Conservation (phyloP, 2,113 vertebrate species). For the Lepus europaeus region DNA sequence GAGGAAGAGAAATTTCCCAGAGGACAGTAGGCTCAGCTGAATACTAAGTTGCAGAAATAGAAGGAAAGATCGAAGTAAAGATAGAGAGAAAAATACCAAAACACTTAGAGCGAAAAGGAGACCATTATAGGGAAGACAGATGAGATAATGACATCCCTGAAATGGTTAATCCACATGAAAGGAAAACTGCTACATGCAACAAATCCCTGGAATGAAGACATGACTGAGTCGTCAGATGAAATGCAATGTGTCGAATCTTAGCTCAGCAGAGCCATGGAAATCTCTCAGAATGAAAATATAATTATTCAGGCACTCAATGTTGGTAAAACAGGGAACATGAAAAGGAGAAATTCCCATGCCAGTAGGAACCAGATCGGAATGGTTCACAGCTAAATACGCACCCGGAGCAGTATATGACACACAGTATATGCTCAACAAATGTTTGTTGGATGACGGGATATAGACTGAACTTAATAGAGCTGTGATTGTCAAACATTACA, state of each 20-base stretch:
- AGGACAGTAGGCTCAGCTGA: neutral
- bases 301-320: neutral
- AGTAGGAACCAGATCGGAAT: neutral
- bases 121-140: neutral
- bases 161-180: neutral
- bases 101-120: neutral
- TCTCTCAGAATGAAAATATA: neutral
- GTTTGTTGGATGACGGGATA: too few relatives aligned
- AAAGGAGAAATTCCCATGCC: neutral
- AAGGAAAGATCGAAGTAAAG: neutral
- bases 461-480: neutral
- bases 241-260: neutral
- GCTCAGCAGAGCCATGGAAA: neutral
- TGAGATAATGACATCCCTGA: neutral
- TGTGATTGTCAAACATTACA: neutral
- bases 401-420: neutral
- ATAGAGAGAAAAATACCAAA: neutral
- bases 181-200: neutral
- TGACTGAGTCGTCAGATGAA: neutral
- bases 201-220: neutral
- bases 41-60: neutral
- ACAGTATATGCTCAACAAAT: neutral
- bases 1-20: neutral
- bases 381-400: neutral
- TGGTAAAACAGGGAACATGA: neutral